These are phyloP conservation scores for Cydia fagiglandana DNA, from an alignment of 1,140 invertebrate genomes.

Conservation along the genomic window DNA sequence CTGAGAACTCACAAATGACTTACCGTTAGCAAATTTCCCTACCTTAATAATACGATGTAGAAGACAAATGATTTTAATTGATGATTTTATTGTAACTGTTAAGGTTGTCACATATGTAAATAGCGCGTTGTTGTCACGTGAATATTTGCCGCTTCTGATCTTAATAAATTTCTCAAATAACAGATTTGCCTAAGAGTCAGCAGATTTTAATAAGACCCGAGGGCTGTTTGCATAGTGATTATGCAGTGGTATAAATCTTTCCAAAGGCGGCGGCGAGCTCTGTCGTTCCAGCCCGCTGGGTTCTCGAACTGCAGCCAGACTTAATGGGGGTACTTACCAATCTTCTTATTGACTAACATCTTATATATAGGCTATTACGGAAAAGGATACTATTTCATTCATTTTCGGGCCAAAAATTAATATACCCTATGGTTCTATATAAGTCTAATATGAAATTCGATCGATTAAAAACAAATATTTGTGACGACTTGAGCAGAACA, in stretches of 20 bases:
- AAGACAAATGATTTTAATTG: too few species aligned
- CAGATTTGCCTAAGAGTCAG: not conserved
- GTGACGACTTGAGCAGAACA: too few species aligned
- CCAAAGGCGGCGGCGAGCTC: not conserved
- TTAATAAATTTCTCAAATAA: not conserved
- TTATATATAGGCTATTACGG: not conserved
- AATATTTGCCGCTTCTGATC: not conserved
- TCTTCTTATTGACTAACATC: not conserved
- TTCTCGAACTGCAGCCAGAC: not conserved
- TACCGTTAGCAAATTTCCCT: too few species aligned
- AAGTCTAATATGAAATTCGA: too few species aligned
- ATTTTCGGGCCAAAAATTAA: too few species aligned
- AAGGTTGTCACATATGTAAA: too few species aligned
- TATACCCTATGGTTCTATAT: too few species aligned
- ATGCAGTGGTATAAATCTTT: slow-evolving; percentile 20
- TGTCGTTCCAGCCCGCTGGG: not conserved
- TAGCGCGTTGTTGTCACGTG: not conserved
- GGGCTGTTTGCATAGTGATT: slow-evolving; percentile 6
- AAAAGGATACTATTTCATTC: too few species aligned
- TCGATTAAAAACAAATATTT: too few species aligned
- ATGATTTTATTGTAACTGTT: too few species aligned
- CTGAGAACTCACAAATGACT: too few species aligned
- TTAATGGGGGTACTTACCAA: not conserved
- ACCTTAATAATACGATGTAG: too few species aligned
- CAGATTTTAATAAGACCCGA: not conserved